A percentile compares a stretch with the other conserved stretches of the same genome.
Evolutionary conservation across 2,797 vertebrate genomes (phyloP).

Genomic region (Helicolenus hilgendorfi): DNA sequence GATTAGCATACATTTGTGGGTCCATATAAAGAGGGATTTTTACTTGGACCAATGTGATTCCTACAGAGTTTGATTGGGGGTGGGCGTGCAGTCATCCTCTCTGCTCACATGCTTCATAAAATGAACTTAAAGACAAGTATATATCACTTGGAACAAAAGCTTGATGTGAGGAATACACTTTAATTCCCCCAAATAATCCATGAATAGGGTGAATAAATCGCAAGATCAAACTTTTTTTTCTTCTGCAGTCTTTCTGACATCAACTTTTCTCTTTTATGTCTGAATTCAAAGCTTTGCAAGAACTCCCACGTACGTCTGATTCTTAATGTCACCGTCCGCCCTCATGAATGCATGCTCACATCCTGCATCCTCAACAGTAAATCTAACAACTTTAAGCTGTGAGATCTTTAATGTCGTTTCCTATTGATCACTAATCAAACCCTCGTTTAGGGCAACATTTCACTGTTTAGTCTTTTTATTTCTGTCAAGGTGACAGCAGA

Average conservation of each 20-base stretch:
- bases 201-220: slow-evolving; percentile 50
- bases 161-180: slow-evolving; percentile 39
- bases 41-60: slow-evolving; percentile 13
- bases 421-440: slow-evolving; percentile 50
- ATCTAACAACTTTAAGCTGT: slow-evolving; percentile 27
- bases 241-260: slow-evolving; percentile 62
- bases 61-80: neutral
- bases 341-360: slow-evolving; percentile 56
- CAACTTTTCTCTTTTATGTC: slow-evolving; percentile 81
- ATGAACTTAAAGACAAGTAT: neutral
- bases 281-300: slow-evolving; percentile 78
- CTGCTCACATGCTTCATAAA: slow-evolving; percentile 22
- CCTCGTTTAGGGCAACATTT: slow-evolving; percentile 2
- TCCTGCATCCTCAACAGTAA: slow-evolving; percentile 47
- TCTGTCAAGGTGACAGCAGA: neutral
- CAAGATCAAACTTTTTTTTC: slow-evolving; percentile 64
- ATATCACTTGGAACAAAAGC: slow-evolving; percentile 33
- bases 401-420: slow-evolving; percentile 8
- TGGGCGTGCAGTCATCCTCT: neutral
- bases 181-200: slow-evolving; percentile 61
- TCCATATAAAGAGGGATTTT: slow-evolving; percentile 25
- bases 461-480: neutral
- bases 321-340: slow-evolving; percentile 63
- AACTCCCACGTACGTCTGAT: slow-evolving; percentile 78
- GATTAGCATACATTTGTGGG: slow-evolving; percentile 27